Conservation (phyloP, 1,140 invertebrate species). For the Drosophila nasuta region DNA sequence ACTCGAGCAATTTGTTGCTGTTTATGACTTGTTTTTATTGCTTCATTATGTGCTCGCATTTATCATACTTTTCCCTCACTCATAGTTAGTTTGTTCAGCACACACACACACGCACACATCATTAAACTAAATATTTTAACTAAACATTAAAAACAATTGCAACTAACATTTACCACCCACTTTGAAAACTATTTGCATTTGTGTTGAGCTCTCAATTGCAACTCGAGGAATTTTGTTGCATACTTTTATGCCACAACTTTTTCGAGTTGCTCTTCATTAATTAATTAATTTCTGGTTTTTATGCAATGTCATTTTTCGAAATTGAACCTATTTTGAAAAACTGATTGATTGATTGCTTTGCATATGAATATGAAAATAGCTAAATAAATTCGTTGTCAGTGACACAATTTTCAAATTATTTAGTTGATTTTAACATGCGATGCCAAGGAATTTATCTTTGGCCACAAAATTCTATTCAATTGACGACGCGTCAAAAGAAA, state of each 20-base stretch:
- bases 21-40: constrained; percentile 29
- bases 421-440: too few relatives aligned
- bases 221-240: neutral
- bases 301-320: too few relatives aligned
- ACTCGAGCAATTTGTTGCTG: constrained; percentile 28
- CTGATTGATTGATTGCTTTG: too few relatives aligned
- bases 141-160: neutral
- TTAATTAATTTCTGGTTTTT: too few relatives aligned
- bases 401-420: too few relatives aligned
- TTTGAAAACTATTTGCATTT: neutral
- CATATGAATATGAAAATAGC: too few relatives aligned
- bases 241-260: neutral
- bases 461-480: too few relatives aligned
- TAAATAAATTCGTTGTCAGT: too few relatives aligned
- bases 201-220: neutral
- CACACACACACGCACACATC: neutral
- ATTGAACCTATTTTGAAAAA: too few relatives aligned
- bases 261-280: too few relatives aligned
- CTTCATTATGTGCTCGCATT: constrained; percentile 29
- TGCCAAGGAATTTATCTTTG: too few relatives aligned
- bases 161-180: neutral
- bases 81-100: constrained; percentile 1
- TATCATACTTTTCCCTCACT: constrained; percentile 20
- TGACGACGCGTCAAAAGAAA: too few relatives aligned
- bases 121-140: neutral